A percentile compares a stretch with the other conserved stretches of the same genome.
Conservation (phyloP, 2,113 vertebrate species). For the Syrmaticus mikado region DNA sequence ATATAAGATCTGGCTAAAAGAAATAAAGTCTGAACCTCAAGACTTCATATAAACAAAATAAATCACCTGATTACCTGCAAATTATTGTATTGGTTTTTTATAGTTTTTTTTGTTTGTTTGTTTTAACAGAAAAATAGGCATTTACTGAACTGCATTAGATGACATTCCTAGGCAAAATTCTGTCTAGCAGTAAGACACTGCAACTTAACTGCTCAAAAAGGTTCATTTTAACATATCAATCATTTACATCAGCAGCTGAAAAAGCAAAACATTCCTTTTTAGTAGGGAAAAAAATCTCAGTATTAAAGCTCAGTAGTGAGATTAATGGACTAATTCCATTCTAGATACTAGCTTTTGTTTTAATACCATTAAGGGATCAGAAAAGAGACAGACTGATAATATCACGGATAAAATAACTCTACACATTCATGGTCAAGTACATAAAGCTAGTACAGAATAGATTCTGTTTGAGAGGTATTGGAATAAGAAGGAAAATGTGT, state of each 20-base stretch:
- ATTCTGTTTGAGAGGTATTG: background rate
- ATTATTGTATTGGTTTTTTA: background rate
- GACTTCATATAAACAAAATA: background rate
- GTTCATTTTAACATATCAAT: background rate
- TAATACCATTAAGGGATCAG: constrained; percentile 52
- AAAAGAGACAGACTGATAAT: constrained; percentile 1
- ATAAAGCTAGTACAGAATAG: background rate
- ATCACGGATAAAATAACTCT: background rate
- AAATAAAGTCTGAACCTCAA: background rate
- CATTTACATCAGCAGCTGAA: background rate
- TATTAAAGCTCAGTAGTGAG: background rate
- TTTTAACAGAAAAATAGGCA: background rate
- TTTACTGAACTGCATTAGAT: background rate
- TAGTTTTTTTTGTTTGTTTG: background rate
- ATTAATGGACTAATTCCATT: constrained; percentile 42
- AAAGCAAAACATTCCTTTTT: background rate
- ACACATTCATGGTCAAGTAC: background rate
- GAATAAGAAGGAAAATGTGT: background rate
- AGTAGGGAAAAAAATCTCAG: background rate
- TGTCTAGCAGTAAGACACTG: background rate
- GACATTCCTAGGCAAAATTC: background rate
- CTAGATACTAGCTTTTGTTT: constrained; percentile 44
- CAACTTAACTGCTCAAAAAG: background rate
- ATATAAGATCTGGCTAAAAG: background rate
- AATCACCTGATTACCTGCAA: background rate